Evolutionary conservation across 2,113 vertebrate genomes (phyloP).

Genomic region (Panthera uncia): DNA sequence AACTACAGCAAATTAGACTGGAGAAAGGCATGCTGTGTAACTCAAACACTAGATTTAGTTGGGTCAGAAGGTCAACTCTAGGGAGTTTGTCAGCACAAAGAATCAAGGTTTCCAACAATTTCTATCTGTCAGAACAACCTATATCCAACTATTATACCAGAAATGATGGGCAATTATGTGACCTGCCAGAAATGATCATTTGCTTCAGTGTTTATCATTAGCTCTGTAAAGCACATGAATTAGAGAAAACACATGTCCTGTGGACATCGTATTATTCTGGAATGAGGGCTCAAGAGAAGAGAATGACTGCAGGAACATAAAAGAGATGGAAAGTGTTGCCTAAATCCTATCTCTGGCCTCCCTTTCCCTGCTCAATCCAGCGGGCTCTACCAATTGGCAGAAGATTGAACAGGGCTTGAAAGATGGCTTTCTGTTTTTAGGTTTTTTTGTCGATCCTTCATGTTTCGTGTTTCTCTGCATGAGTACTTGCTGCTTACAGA

Average conservation of each 20-base stretch:
- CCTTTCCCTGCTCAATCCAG: background rate
- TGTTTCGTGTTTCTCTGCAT: background rate
- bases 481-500: background rate
- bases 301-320: background rate
- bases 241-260: constrained; percentile 9
- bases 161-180: constrained; percentile 42
- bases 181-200: constrained; percentile 17
- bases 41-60: constrained; percentile 12
- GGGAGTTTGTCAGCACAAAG: constrained; percentile 1
- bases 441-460: background rate
- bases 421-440: background rate
- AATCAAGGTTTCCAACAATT: constrained; percentile 48
- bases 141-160: constrained; percentile 19
- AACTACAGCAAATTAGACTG: background rate
- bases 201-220: constrained; percentile 49
- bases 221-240: constrained; percentile 40
- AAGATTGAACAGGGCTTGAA: background rate
- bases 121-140: constrained; percentile 35
- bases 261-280: background rate
- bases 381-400: background rate
- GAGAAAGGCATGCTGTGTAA: constrained; percentile 21
- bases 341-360: background rate
- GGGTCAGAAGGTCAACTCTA: background rate
- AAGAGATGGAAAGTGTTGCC: background rate
- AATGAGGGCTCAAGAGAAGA: constrained; percentile 8